Evolutionary conservation across 2,888 invertebrate genomes (phyloP).

Genomic region (Cryptus viduatorius): DNA sequence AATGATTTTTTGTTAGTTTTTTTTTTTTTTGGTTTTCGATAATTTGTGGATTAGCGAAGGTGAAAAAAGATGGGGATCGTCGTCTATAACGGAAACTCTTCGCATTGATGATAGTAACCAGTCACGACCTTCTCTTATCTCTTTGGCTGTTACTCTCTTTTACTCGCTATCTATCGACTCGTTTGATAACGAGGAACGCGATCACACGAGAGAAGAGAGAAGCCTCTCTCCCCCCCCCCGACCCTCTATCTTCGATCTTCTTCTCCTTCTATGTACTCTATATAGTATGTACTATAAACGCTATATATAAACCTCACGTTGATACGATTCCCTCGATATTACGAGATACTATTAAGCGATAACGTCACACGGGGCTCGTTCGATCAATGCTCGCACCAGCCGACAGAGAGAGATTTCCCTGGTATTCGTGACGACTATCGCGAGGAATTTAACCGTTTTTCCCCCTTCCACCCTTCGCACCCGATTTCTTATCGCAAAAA

Average conservation of each 20-base stretch:
- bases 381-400: slow-evolving; percentile 55
- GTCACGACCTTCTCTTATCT: slow-evolving; percentile 57
- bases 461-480: background rate
- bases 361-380: slow-evolving; percentile 66
- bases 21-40: background rate
- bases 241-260: slow-evolving; percentile 51
- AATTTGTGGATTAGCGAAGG: slow-evolving; percentile 2
- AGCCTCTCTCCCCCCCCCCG: no score
- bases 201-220: slow-evolving; percentile 45
- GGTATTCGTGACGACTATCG: slow-evolving; percentile 50
- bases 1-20: background rate
- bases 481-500: slow-evolving; percentile 54
- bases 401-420: slow-evolving; percentile 7
- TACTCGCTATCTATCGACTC: slow-evolving; percentile 43
- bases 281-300: slow-evolving; percentile 27
- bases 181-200: slow-evolving; percentile 57
- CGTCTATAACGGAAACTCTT: slow-evolving; percentile 5
- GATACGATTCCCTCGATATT: slow-evolving; percentile 69
- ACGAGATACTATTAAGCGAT: slow-evolving; percentile 72
- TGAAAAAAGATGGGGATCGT: background rate
- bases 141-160: slow-evolving; percentile 23
- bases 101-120: slow-evolving; percentile 27
- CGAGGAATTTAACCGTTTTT: slow-evolving; percentile 26
- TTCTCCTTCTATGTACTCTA: slow-evolving; percentile 24
- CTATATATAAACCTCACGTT: slow-evolving; percentile 24